A percentile compares a stretch with the other conserved stretches of the same genome.
Evolutionary conservation across 2,888 invertebrate genomes (phyloP).

Genomic region (Ecdyonurus torrentis): DNA sequence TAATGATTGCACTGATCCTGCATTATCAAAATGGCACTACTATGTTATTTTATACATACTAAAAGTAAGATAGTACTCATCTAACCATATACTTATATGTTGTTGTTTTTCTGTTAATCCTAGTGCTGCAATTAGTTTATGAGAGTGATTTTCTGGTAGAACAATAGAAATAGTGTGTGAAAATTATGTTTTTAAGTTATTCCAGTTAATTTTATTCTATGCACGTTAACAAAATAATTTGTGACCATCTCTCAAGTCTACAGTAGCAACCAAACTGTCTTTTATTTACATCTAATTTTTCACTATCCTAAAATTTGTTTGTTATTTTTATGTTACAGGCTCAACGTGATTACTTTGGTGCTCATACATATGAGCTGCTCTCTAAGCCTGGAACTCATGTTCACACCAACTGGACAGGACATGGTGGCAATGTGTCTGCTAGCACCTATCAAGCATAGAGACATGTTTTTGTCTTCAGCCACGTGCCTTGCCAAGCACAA

Average conservation of each 20-base stretch:
- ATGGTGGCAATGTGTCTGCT: conserved; percentile 91
- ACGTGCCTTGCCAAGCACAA: too few relatives aligned
- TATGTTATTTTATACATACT: not conserved
- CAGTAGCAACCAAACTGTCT: too few relatives aligned
- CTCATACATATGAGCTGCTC: conserved; percentile 91
- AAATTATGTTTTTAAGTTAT: too few relatives aligned
- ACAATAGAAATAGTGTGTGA: too few relatives aligned
- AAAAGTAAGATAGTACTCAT: not conserved
- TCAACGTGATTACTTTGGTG: conserved; percentile 96
- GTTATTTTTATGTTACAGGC: conserved; percentile 47
- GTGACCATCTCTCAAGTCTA: too few relatives aligned
- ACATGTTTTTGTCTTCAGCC: too few relatives aligned
- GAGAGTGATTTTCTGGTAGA: too few relatives aligned
- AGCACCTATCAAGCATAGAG: conserved; percentile 66
- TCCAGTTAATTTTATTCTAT: too few relatives aligned
- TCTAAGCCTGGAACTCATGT: conserved; percentile 72
- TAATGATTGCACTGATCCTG: not conserved
- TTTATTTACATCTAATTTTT: too few relatives aligned
- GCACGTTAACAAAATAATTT: too few relatives aligned
- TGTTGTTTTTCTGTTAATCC: not conserved
- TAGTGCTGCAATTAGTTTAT: not conserved
- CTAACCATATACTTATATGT: not conserved
- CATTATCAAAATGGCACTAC: too few relatives aligned
- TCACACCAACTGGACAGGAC: conserved; percentile 99
- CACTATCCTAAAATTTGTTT: too few relatives aligned